phyloP scores from a whole-genome alignment of 2,888 invertebrate genomes.

The Hipparchia sbordonii region DNA sequence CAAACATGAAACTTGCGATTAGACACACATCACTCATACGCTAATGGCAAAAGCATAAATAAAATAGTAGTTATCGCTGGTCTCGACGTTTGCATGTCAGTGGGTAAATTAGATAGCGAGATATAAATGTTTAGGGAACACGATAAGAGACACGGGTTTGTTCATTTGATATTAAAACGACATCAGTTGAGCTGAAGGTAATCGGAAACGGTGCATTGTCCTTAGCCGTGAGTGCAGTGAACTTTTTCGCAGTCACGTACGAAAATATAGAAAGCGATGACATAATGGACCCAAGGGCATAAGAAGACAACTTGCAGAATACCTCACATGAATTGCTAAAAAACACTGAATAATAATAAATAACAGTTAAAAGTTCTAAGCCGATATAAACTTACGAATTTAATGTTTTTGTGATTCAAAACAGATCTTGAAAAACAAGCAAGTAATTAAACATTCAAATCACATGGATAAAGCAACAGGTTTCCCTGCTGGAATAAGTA shows the following conservation, averaged over 20 bases:
- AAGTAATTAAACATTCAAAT: slow-evolving; percentile 44
- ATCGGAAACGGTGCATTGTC: slow-evolving; percentile 50
- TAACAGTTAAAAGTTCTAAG: slow-evolving; percentile 20
- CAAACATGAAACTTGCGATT: slow-evolving; percentile 52
- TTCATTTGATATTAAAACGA: slow-evolving; percentile 34
- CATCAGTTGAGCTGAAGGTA: slow-evolving; percentile 24
- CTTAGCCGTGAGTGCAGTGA: slow-evolving; percentile 62
- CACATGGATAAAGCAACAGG: slow-evolving; percentile 47
- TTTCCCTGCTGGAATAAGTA: slow-evolving; percentile 50
- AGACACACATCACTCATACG: slow-evolving; percentile 44
- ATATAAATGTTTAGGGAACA: slow-evolving; percentile 54
- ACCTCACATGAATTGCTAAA: slow-evolving; percentile 13
- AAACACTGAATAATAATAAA: slow-evolving; percentile 26
- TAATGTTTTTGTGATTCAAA: slow-evolving; percentile 13
- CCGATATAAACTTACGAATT: slow-evolving; percentile 38
- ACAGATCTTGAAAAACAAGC: slow-evolving; percentile 36
- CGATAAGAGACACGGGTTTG: slow-evolving; percentile 45
- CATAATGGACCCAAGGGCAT: slow-evolving; percentile 66
- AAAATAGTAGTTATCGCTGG: slow-evolving; percentile 56
- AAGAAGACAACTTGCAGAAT: slow-evolving; percentile 38
- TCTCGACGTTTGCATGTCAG: slow-evolving; percentile 60
- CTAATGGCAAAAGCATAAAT: slow-evolving; percentile 50
- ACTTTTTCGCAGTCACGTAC: slow-evolving; percentile 57
- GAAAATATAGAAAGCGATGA: slow-evolving; percentile 57
- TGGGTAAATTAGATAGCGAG: slow-evolving; percentile 69